Evolutionary conservation across 1,140 invertebrate genomes (phyloP), one percentile per base, ranked within the genome.

Genomic region (Papilio dardanus): DNA sequence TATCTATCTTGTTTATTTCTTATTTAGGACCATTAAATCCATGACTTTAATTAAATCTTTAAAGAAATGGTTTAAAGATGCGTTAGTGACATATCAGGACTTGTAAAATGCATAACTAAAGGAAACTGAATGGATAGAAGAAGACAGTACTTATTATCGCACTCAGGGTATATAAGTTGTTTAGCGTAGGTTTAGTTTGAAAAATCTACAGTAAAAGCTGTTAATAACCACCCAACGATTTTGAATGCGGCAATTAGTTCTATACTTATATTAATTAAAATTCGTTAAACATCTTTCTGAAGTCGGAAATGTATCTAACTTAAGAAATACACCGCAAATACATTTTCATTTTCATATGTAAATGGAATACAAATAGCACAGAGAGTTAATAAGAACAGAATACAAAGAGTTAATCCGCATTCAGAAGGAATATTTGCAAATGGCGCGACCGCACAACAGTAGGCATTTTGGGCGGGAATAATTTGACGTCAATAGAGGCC

Each of bases 331-430:
- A 62, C 54, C 3, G 3, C 19, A 54, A 24, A 12, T 54, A 54
- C 50, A 16, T 16, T 62, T 62, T 30, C 12, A 14, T 62, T 12
- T 28, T n/a, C n/a, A 12, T 62, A 16, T 16, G 19, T 62, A 28
- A 62, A 28, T 62, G 10, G 10, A 62, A 24, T 54, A 21, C 50
- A 54, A 54, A 54, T 54, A 54, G 30, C 24, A 28, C 10, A 62
- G 30, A 10, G 30, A 62, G 24, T 62, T 62, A 62, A 62, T 62
- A 62, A 28, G 24, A 3, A 28, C 10, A 28, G 21, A 62, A 28
- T 54, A 54, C 50, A 62, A 62, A 62, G 54, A 28, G 54, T 62
- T 62, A 62, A 62, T 62, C 24, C 54, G n/a, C 21, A 62, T 62
- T 62, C 21, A 28, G 54, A 28, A 24, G 54, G 10, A 62, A 62